A percentile compares a stretch with the other conserved stretches of the same genome.
Evolutionary conservation across 2,888 invertebrate genomes (phyloP).

Genomic region (Oscheius myriophilus): DNA sequence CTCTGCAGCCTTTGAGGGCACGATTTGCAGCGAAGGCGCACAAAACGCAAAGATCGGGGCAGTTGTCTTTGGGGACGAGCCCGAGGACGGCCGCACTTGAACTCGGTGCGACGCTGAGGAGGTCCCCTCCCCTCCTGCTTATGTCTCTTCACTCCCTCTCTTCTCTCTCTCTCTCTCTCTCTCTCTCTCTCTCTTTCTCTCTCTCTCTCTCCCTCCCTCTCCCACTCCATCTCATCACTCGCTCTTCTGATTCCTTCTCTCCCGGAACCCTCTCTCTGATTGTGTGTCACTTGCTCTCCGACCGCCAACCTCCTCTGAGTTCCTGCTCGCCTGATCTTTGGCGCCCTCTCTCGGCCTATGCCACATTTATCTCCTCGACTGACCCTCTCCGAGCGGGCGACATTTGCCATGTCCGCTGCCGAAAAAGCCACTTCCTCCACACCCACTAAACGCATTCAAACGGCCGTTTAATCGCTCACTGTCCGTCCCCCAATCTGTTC

Average conservation of each 20-base stretch:
- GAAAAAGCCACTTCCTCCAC: background rate
- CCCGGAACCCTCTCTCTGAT: background rate
- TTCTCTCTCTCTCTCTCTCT: no score
- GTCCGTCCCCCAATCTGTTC: no score
- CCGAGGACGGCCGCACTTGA: no score
- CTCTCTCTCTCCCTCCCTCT: background rate
- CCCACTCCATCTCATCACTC: background rate
- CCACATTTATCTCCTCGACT: conserved; percentile 2
- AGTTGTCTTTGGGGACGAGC: no score
- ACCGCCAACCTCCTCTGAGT: background rate
- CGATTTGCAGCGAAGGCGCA: no score
- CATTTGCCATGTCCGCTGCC: background rate
- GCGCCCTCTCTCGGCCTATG: conserved; percentile 13
- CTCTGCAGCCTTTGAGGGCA: no score
- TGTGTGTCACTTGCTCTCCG: no score
- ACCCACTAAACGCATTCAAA: background rate
- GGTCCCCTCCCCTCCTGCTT: background rate
- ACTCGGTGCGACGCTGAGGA: no score
- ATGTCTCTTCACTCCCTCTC: background rate
- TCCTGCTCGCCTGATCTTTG: conserved; percentile 14
- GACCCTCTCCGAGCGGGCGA: background rate
- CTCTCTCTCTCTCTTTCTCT: no score
- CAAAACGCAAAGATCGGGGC: no score
- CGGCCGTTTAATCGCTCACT: no score
- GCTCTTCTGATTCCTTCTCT: background rate